Base-by-base conservation (phyloP, 2,113 vertebrate species). In the Ascaphus truei region DNA sequence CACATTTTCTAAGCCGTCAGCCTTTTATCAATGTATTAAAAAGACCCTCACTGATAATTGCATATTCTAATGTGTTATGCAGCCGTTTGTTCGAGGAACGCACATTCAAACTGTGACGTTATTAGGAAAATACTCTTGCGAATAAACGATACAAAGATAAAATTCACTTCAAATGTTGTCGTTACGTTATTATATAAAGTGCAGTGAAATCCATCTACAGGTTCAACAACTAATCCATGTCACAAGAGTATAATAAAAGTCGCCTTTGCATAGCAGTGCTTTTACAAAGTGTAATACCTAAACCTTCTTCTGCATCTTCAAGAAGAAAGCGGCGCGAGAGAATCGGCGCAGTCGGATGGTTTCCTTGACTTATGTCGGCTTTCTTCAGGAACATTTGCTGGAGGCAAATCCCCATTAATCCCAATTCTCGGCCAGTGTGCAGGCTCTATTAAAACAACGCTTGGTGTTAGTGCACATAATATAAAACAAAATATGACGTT, bases 71-170 rank as follows among this genome's bases (percentile, higher is more conserved):
- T 74, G 79, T 79, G 67, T 83, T 83, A 85, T 82, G 79, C 76
- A 76, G 85, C 75, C 65, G 72, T 83, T 81, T 83, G 13, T 83
- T 87, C 61, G 26, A 77, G 72, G 79, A 83, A 84, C 66, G 76
- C 84, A 88, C 83, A 85, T 87, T 86, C 82, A 85, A 80, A 85
- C 73, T 75, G 73, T 89, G 85, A 88, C 87, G 55, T 87, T 81
- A 87, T 88, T 91, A 92, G 80, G 87, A 92, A 92, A 92, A 91
- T 91, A 92, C 79, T 91, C 80, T 89, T 81, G 83, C 83, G 88
- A 90, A 88, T 84, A 88, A 90, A 90, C 83, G 84, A 85, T 91
- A 91, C 79, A 92, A 92, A 91, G 89, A 86, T 89, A 91, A 91
- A 91, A 90, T 89, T 90, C 84, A 88, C 86, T 86, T 90, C 80